Base-by-base conservation (phyloP, 2,113 vertebrate species). In the Harpagus bidentatus region DNA sequence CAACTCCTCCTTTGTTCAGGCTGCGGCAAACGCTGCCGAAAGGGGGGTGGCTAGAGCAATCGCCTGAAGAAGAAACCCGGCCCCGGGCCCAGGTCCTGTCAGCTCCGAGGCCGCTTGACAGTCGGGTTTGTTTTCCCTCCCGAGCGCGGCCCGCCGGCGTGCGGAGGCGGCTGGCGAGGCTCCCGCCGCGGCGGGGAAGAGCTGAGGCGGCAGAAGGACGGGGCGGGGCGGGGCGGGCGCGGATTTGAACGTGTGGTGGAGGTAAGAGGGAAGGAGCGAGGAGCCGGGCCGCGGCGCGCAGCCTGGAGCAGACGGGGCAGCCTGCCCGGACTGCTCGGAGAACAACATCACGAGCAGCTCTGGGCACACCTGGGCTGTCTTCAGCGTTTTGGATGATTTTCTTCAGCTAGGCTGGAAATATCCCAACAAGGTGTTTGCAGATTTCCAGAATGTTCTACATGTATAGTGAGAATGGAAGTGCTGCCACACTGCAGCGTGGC, bases 81-180 rank as follows among this genome's bases (percentile, higher is more conserved):
- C 28, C 48, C 55, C 34, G 3, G 38, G 78, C 58, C 62, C 74
- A 23, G 50, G 67, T 34, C 4, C 77, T 17, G 62, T 29, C 43
- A 21, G 86, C 65, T 21, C 9, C 9, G 43, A 50, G 34, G 45
- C 71, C 34, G 16, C 52, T 25, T n/a, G 80, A 76, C 80, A 55
- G 76, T 6, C 62, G 67, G 17, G 48, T 11, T 63, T 59, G 67
- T 45, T 63, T 70, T 73, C 23, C 67, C 48, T 21, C 20, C 3
- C 34, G 20, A 67, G 53, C 11, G 58, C 47, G 45, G 45, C 50
- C 65, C 18, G 18, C 5, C 20, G 38, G 53, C 36, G 40, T 36
- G 88, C 32, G 82, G 92, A 26, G 86, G 95, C 92, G 87, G 69
- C 73, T 84, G 86, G 73, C 73, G 73, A 6, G 43, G 32, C 36